These are phyloP conservation scores for Gopherus flavomarginatus DNA, from an alignment of 2,113 vertebrate species.

Conservation along the genomic window DNA sequence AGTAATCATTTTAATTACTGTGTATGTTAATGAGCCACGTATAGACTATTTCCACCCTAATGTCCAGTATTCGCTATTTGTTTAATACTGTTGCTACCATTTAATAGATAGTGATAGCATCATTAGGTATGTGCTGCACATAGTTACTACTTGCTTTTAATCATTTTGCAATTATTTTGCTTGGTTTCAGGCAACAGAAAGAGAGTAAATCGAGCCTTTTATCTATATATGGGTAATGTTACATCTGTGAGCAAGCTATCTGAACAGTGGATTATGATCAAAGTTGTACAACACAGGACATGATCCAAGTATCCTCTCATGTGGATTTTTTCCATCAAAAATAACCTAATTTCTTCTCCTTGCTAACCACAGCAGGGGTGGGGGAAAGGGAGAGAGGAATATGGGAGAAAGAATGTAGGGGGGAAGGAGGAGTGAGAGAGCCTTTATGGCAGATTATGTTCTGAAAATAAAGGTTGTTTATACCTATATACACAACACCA, in stretches of 20 bases:
- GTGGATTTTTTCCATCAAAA: neutral
- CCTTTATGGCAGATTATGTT: neutral
- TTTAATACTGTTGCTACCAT: neutral
- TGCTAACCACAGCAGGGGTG: neutral
- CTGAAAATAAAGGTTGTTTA: neutral
- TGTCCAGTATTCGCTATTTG: neutral
- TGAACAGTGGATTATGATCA: neutral
- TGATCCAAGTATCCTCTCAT: neutral
- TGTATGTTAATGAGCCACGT: neutral
- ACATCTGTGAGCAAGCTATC: rapidly evolving
- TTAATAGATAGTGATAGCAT: neutral
- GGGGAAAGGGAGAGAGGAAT: neutral
- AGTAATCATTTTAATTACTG: neutral
- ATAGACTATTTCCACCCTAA: neutral
- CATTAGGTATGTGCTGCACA: neutral
- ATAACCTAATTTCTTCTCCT: neutral
- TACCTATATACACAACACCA: neutral
- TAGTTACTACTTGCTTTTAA: neutral
- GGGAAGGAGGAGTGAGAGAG: neutral
- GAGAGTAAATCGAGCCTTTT: neutral
- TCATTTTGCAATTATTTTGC: neutral
- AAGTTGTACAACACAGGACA: neutral
- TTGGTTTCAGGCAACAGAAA: neutral
- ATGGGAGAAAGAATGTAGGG: neutral
- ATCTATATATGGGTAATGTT: neutral